Evolutionary conservation across 2,797 vertebrate species (phyloP).

Genomic region (Megaceryle alcyon): DNA sequence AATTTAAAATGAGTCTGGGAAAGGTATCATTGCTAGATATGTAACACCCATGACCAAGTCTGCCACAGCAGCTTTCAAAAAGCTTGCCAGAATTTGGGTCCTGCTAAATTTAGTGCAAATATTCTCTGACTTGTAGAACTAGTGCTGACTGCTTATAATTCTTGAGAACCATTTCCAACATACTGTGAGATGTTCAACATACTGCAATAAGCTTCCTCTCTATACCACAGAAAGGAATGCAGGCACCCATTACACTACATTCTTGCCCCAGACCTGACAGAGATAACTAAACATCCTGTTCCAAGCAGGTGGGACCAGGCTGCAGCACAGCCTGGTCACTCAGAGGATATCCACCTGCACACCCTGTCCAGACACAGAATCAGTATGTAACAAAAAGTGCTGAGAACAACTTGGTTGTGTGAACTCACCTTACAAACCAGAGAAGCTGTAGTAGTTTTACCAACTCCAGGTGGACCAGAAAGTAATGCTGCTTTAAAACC

Average conservation of each 20-base stretch:
- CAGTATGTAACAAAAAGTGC: not conserved
- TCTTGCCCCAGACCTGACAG: not conserved
- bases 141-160: not conserved
- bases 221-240: not conserved
- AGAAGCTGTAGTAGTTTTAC: conserved; percentile 96
- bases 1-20: not conserved
- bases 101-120: not conserved
- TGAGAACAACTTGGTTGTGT: not conserved
- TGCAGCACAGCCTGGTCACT: not conserved
- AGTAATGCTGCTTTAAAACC: conserved; percentile 92
- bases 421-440: conserved; percentile 92
- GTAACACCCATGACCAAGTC: not conserved
- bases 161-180: not conserved
- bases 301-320: not conserved
- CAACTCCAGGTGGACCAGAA: conserved; percentile 96
- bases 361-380: not conserved
- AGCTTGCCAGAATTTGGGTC: not conserved
- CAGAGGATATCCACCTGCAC: not conserved
- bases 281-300: not conserved
- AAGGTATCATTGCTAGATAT: not conserved
- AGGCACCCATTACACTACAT: not conserved
- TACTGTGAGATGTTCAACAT: not conserved
- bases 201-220: not conserved
- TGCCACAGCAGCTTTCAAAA: not conserved
- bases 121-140: not conserved